Evolutionary conservation across 2,888 invertebrate genomes (phyloP), one percentile per base, ranked within the genome.

Genomic region (Aproaerema taeniolella): DNA sequence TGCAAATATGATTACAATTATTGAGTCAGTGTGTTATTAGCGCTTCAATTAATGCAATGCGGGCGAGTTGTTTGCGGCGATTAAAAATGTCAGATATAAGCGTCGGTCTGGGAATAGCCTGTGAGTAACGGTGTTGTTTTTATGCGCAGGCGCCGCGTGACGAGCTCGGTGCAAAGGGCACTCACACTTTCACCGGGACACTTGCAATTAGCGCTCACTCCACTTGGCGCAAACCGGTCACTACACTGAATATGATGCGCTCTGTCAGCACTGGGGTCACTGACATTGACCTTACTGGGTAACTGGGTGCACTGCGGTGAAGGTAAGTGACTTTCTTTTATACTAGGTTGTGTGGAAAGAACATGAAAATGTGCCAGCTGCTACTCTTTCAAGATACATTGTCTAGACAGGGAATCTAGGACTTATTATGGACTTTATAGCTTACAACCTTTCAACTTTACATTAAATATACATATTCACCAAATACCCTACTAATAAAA

Each of bases 1-100:
- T 10, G 13, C 13, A 25, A 33, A 33, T 17, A 16, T 17, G 33
- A 33, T 33, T 33, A 25, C 24, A 17, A 33, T 14, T 12, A n/a
- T 13, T 25, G 14, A 13, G 13, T 25, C 17, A n/a, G 33, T 14
- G 33, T 14, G 24, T 25, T 33, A 33, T 33, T 33, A 15, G 33
- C n/a, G 17, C 33, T 33, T 13, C 11, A 24, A 24, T 24, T 11
- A n/a, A 24, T 24, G n/a, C 30, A 20, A 20, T n/a, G 14, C 13
- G 11, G 12, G 6, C 33, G n/a, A 24, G 20, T 33, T 24, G n/a
- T 33, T 33, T 33, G 26, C 13, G 12, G 15, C 26, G 25, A 35
- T 35, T 35, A 35, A 35, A 35, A 35, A 35, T 35, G 35, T 35
- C 35, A 35, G 35, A 15, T 35, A 35, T 35, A 35, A 35, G 25